Evolutionary conservation across 2,113 vertebrate genomes (phyloP).

Genomic region (Australoheros scitulus): DNA sequence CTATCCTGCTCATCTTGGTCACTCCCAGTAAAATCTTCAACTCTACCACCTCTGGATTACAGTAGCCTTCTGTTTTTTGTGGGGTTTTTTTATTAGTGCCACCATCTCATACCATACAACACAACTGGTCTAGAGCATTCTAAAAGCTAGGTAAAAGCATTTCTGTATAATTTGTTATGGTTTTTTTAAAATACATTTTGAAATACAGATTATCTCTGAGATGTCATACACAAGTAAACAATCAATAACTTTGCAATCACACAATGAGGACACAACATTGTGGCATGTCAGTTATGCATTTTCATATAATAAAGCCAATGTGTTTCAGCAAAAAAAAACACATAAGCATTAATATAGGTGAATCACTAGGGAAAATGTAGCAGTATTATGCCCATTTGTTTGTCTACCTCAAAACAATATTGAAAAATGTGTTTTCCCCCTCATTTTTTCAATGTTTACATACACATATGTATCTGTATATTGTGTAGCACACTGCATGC

Average conservation of each 20-base stretch:
- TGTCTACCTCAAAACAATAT: not conserved
- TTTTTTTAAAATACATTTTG: not conserved
- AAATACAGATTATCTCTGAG: not conserved
- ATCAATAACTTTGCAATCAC: not conserved
- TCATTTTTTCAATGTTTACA: not conserved
- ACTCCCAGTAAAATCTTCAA: too few relatives aligned
- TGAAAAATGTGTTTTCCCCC: not conserved
- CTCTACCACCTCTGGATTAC: too few relatives aligned
- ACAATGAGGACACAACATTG: not conserved
- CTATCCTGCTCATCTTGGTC: too few relatives aligned
- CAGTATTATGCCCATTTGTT: not conserved
- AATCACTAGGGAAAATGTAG: not conserved
- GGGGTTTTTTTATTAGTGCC: too few relatives aligned
- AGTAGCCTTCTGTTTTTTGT: too few relatives aligned
- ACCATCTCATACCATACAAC: too few relatives aligned
- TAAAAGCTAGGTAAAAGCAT: too few relatives aligned
- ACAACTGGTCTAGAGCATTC: too few relatives aligned
- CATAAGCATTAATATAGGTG: not conserved
- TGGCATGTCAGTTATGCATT: not conserved
- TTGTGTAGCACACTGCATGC: not conserved
- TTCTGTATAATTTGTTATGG: too few relatives aligned
- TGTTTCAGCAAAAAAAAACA: not conserved
- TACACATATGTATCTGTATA: not conserved
- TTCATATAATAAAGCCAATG: constrained; percentile 1
- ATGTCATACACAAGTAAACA: not conserved